Conservation (phyloP, 2,888 invertebrate genomes). For the Dendrolimus pini region DNA sequence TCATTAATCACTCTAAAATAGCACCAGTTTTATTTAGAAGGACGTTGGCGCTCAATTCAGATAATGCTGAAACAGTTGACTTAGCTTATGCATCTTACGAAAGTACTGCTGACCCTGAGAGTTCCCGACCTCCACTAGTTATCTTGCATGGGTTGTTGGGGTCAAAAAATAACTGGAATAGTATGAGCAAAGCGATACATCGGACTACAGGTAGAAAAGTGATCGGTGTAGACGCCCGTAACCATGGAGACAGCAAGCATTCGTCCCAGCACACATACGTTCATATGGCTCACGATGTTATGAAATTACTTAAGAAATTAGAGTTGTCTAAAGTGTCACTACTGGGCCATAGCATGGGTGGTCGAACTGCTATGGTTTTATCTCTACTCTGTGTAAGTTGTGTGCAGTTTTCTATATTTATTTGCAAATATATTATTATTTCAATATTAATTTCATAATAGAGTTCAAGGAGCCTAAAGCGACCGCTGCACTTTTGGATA, state of each 20-base stretch:
- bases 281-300: constrained; percentile 80
- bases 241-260: constrained; percentile 97
- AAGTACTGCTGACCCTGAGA: constrained; percentile 48
- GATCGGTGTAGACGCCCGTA: constrained; percentile 91
- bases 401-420: constrained; percentile 31
- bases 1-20: constrained; percentile 23
- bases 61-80: constrained; percentile 73
- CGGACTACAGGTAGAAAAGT: constrained; percentile 83
- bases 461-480: too few species aligned
- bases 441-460: too few species aligned
- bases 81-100: constrained; percentile 83
- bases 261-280: constrained; percentile 83
- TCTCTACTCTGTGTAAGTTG: constrained; percentile 80
- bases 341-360: constrained; percentile 97
- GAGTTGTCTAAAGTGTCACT: constrained; percentile 80
- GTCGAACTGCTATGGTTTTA: constrained; percentile 91
- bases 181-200: constrained; percentile 86
- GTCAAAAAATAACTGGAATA: constrained; percentile 95
- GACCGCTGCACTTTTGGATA: too few species aligned
- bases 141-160: constrained; percentile 95
- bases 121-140: constrained; percentile 79
- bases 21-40: constrained; percentile 23
- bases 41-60: constrained; percentile 32
- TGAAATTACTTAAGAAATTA: constrained; percentile 79
- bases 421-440: not conserved